Evolutionary conservation across 2,888 invertebrate species (phyloP).

Genomic region (Neocrepidodera transversa): DNA sequence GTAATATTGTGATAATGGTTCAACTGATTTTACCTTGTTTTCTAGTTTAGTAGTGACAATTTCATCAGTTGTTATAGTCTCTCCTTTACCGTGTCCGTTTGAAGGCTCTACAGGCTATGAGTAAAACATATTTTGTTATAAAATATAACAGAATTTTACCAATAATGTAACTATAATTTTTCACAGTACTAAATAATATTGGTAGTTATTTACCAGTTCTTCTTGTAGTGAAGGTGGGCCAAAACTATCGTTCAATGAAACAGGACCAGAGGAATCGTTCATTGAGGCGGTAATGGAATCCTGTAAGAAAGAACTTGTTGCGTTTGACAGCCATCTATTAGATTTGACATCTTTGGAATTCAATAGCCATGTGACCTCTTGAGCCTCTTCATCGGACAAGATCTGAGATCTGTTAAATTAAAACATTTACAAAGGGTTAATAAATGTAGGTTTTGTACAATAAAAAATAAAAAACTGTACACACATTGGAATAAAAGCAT

Average conservation of each 20-base stretch:
- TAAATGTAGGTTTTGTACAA: too few species aligned
- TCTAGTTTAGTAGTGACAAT: slow-evolving; percentile 5
- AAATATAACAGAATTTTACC: too few species aligned
- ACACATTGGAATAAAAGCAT: too few species aligned
- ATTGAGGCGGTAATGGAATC: slow-evolving; percentile 64
- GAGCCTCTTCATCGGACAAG: slow-evolving; percentile 88
- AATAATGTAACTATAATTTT: not conserved
- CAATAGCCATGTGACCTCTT: slow-evolving; percentile 84
- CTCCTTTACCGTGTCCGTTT: slow-evolving; percentile 39
- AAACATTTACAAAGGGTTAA: too few species aligned
- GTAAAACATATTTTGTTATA: too few species aligned
- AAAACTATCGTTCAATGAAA: slow-evolving; percentile 57
- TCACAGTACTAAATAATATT: not conserved
- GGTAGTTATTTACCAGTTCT: slow-evolving; percentile 48
- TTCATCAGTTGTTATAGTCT: slow-evolving; percentile 2
- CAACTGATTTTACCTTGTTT: slow-evolving; percentile 42
- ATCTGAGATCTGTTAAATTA: slow-evolving; percentile 71
- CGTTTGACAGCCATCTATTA: slow-evolving; percentile 57
- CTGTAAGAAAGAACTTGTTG: slow-evolving; percentile 58
- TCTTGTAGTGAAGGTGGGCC: slow-evolving; percentile 57
- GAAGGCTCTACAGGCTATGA: not conserved
- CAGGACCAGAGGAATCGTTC: slow-evolving; percentile 58
- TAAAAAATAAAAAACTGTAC: too few species aligned
- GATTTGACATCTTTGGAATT: slow-evolving; percentile 64
- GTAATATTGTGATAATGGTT: slow-evolving; percentile 52